Evolutionary conservation across 2,113 vertebrate species (phyloP), one percentile per base, ranked within the genome.

Genomic region (Maccullochella peelii): DNA sequence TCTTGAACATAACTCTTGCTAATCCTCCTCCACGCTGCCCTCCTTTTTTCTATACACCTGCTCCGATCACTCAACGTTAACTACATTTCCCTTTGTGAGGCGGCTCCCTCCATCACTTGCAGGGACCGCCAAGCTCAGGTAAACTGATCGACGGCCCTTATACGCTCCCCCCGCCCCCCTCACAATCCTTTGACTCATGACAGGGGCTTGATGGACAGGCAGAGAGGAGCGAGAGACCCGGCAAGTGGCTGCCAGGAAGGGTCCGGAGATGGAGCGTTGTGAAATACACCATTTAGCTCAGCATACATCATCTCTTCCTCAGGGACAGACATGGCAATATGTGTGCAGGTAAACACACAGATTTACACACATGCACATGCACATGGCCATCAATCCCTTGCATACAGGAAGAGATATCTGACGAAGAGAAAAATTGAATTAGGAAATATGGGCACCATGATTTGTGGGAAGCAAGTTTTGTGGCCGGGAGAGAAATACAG

Each of bases 401-500:
- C 89, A 89, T 90, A 87, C 90, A 91, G 91, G 88, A 93, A 90
- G 91, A 88, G 88, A 92, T 90, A 89, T 90, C 90, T 71, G 70
- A 89, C 75, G 67, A 82, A 79, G 90, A 91, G 89, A 94, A 92
- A 93, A 93, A 92, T 91, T 91, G 92, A 91, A 94, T 94, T 94
- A 94, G 90, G 91, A 94, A 93, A 94, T 92, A 94, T 86, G 93
- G 88, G 83, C 85, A 74, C 82, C 21, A 5, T 93, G 93, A 94
- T 94, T 94, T 94, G 93, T 94, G 91, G 85, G 77, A 77, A 86
- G 85, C 58, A 54, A 62, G 85, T 86, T 92, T 88, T 89, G 89
- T 81, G 86, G 89, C 88, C 74, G 68, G 83, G 74, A 91, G 88
- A 94, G 83, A 92, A 89, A 92, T 91, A 88, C 75, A 57, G 90